Conservation (phyloP, 2,113 vertebrate species). For the Microcebus lehilahytsara region DNA sequence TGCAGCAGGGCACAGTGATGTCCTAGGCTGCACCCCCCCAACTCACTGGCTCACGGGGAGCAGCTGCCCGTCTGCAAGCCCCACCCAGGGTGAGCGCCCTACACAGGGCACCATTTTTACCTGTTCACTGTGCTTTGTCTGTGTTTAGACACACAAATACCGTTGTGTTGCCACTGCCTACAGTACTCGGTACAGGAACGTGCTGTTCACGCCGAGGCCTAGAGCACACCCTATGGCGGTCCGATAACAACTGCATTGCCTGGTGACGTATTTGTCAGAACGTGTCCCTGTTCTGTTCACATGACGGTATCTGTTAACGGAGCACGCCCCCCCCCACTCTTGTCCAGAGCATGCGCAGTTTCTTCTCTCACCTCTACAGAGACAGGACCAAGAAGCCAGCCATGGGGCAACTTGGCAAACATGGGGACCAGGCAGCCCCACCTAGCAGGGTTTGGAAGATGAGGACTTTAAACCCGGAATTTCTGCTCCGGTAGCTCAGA, state of each 20-base stretch:
- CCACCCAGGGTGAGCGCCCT: neutral
- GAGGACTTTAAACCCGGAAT: neutral
- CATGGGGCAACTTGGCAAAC: neutral
- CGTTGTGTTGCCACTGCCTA: neutral
- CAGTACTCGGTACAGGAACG: neutral
- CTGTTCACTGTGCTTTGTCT: neutral
- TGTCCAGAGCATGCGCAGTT: rapidly evolving
- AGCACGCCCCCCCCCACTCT: too few relatives aligned
- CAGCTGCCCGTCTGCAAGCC: neutral
- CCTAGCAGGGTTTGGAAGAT: neutral
- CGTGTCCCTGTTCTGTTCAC: too few relatives aligned
- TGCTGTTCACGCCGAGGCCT: neutral
- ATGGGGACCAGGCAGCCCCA: rapidly evolving
- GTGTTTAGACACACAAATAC: neutral
- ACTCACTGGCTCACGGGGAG: neutral
- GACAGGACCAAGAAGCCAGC: neutral
- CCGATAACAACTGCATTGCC: too few relatives aligned
- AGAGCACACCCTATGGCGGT: neutral
- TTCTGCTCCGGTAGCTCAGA: neutral
- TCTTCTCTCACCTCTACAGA: neutral
- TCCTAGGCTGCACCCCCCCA: neutral
- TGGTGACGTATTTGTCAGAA: neutral
- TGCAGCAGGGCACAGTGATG: neutral
- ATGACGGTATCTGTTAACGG: neutral
- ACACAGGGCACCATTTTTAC: neutral